Evolutionary conservation across 2,797 vertebrate species (phyloP).

Genomic region (Pipistrellus pipistrellus): DNA sequence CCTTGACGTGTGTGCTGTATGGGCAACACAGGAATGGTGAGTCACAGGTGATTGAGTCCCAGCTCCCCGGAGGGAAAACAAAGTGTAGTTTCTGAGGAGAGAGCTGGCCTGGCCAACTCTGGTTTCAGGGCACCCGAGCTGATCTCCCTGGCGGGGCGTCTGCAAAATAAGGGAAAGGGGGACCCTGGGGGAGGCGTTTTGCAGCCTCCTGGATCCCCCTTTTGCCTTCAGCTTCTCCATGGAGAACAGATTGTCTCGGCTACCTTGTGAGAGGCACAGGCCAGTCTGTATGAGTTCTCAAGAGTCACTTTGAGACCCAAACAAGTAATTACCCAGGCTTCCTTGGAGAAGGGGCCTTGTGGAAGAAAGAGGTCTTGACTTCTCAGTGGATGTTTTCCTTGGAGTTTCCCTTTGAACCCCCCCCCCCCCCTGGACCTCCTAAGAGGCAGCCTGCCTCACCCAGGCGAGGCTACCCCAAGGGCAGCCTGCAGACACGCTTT

Average conservation of each 20-base stretch:
- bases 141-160: not conserved
- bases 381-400: not conserved
- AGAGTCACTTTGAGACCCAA: not conserved
- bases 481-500: not conserved
- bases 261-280: not conserved
- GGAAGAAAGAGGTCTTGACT: slow-evolving; percentile 8
- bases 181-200: not conserved
- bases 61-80: slow-evolving; percentile 74
- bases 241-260: not conserved
- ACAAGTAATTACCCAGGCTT: slow-evolving; percentile 5
- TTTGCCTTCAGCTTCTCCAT: not conserved
- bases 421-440: not conserved
- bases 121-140: slow-evolving; percentile 48
- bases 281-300: slow-evolving; percentile 24
- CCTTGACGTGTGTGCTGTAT: slow-evolving; percentile 74
- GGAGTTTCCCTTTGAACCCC: slow-evolving; percentile 29
- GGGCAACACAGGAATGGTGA: slow-evolving; percentile 75
- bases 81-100: slow-evolving; percentile 48
- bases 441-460: not conserved
- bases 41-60: slow-evolving; percentile 78
- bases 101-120: not conserved
- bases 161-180: not conserved
- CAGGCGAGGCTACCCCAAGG: not conserved
- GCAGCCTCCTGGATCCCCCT: not conserved
- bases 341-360: not conserved